Conservation (phyloP, 2,113 vertebrate genomes). For the Nansenia antarctica region DNA sequence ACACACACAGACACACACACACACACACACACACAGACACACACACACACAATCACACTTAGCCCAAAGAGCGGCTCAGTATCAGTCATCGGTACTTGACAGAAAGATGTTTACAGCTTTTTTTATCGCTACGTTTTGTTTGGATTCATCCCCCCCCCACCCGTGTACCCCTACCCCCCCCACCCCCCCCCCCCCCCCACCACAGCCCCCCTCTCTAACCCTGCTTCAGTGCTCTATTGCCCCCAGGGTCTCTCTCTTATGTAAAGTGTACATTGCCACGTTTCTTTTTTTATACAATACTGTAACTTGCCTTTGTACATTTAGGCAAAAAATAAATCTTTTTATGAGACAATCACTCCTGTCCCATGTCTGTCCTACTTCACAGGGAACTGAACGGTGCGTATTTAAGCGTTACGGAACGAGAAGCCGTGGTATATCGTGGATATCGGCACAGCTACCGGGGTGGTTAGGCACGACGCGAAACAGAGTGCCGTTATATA, state of each 20-base stretch:
- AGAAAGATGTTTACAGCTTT: slow-evolving; percentile 77
- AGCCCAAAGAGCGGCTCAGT: slow-evolving; percentile 42
- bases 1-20: too few species aligned
- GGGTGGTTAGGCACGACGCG: too few species aligned
- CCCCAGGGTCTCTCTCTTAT: slow-evolving; percentile 54
- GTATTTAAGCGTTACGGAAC: too few species aligned
- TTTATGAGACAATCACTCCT: slow-evolving; percentile 88
- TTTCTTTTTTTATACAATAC: slow-evolving; percentile 82
- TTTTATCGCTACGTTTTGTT: slow-evolving; percentile 76
- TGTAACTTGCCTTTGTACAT: slow-evolving; percentile 85
- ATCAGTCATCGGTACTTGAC: slow-evolving; percentile 66
- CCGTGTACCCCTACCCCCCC: slow-evolving; percentile 19
- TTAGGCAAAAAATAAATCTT: slow-evolving; percentile 90
- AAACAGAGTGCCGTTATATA: too few species aligned
- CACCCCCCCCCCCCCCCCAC: neutral
- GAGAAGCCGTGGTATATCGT: too few species aligned
- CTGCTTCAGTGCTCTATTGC: slow-evolving; percentile 34
- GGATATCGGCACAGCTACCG: too few species aligned
- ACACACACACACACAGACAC: too few species aligned
- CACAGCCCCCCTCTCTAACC: slow-evolving; percentile 1
- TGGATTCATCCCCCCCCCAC: slow-evolving; percentile 64
- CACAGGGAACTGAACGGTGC: neutral
- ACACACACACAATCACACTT: too few species aligned
- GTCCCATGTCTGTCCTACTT: slow-evolving; percentile 24
- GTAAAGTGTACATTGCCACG: slow-evolving; percentile 87